Evolutionary conservation across 2,113 vertebrate genomes (phyloP).

Genomic region (Vanacampus margaritifer): DNA sequence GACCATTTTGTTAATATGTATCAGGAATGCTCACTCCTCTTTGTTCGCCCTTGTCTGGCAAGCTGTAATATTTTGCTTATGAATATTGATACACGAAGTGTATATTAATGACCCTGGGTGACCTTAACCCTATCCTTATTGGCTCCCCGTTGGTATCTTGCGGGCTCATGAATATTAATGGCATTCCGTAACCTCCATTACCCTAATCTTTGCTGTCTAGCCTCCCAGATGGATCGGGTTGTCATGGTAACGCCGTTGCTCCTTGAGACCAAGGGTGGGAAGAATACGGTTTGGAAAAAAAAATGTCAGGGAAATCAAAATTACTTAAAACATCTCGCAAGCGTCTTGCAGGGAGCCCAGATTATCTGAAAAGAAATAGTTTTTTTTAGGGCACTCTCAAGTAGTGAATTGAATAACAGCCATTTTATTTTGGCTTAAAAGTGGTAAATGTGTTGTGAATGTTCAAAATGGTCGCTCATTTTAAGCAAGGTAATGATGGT

Average conservation of each 20-base stretch:
- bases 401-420: constrained; percentile 14
- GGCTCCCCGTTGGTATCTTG: constrained; percentile 77
- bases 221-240: constrained; percentile 78
- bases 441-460: constrained; percentile 20
- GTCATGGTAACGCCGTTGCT: constrained; percentile 80
- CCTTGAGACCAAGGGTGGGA: constrained; percentile 72
- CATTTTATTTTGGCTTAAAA: constrained; percentile 11
- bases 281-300: constrained; percentile 59
- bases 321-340: constrained; percentile 45
- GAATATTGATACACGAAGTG: constrained; percentile 84
- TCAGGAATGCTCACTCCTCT: constrained; percentile 78
- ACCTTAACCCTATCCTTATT: constrained; percentile 85
- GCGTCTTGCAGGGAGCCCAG: constrained; percentile 26
- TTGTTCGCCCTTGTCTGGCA: constrained; percentile 82
- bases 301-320: constrained; percentile 41
- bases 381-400: constrained; percentile 6
- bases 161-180: constrained; percentile 83
- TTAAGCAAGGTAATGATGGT: constrained; percentile 5
- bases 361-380: constrained; percentile 34
- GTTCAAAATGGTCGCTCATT: constrained; percentile 8
- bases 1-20: constrained; percentile 77
- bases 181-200: constrained; percentile 82
- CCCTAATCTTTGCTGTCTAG: constrained; percentile 84
- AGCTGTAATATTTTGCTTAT: constrained; percentile 83
- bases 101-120: constrained; percentile 83